Conservation (phyloP, 1,140 invertebrate genomes). For the Bicyclus anynana region DNA sequence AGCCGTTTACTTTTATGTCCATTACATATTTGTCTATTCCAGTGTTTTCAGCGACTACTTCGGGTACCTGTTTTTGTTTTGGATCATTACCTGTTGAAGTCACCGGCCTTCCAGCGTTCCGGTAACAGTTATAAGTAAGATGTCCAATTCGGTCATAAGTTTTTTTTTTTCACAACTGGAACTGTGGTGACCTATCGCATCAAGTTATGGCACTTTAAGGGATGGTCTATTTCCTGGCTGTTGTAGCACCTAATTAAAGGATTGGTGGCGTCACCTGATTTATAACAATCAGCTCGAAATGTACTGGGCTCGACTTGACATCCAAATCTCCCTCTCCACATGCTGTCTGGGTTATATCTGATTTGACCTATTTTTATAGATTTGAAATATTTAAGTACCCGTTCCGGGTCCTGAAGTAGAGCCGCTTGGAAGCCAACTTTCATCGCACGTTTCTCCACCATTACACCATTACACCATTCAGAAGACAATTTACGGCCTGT, state of each 20-base stretch:
- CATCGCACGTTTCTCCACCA: slow-evolving; percentile 32
- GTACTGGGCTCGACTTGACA: neutral
- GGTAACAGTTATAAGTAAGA: neutral
- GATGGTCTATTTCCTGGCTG: slow-evolving; percentile 15
- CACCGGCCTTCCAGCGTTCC: neutral
- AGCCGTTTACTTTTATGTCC: slow-evolving; percentile 8
- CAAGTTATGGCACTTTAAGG: slow-evolving; percentile 17
- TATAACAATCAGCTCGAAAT: neutral
- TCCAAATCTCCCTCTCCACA: neutral
- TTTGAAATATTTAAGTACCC: slow-evolving; percentile 33
- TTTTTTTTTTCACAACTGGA: slow-evolving; percentile 15
- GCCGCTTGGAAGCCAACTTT: slow-evolving; percentile 18
- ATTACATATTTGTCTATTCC: slow-evolving; percentile 9
- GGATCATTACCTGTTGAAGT: neutral
- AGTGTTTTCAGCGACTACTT: neutral
- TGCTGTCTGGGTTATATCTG: neutral
- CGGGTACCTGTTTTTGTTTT: neutral
- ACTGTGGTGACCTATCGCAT: slow-evolving; percentile 12
- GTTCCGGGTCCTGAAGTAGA: slow-evolving; percentile 4
- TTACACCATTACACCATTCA: slow-evolving; percentile 34
- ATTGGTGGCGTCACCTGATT: neutral
- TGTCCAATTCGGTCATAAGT: neutral
- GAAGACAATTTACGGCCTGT: slow-evolving; percentile 24
- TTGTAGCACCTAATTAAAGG: slow-evolving; percentile 16
- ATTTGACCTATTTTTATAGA: slow-evolving; percentile 18